A percentile compares a stretch with the other conserved stretches of the same genome.
Conservation (phyloP, 2,888 invertebrate genomes). For the Cryptocheilus praepositus region DNA sequence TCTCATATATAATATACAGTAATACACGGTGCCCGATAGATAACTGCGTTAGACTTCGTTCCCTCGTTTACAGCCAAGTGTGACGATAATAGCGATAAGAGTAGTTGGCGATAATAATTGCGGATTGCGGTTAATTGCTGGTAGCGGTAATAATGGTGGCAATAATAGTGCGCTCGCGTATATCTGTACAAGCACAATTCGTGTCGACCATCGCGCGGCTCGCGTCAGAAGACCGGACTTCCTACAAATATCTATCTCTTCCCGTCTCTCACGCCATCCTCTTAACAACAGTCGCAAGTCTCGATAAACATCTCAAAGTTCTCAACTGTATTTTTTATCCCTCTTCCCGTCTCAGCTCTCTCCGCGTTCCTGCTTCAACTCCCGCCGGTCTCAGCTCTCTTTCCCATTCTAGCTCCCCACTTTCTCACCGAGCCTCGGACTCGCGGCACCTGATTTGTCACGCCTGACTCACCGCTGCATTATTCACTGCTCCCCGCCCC, state of each 20-base stretch:
- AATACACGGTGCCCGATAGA: conserved; percentile 10
- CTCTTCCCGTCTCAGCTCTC: no score
- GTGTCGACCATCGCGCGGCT: conserved; percentile 9
- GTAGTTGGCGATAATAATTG: no score
- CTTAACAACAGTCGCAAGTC: no score
- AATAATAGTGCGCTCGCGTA: conserved; percentile 16
- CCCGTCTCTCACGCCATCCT: conserved; percentile 10
- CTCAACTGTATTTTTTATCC: no score
- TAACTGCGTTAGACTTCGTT: conserved; percentile 15
- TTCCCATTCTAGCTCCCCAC: neutral
- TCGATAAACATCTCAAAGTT: no score
- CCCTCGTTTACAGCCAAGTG: conserved; percentile 2
- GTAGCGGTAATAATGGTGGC: conserved; percentile 28
- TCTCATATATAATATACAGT: conserved; percentile 4
- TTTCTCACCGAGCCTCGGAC: neutral
- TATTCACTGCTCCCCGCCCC: no score
- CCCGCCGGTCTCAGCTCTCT: neutral
- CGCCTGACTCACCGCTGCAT: no score
- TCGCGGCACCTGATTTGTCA: no score
- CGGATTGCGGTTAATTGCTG: no score
- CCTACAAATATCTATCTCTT: conserved; percentile 10
- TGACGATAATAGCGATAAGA: conserved; percentile 14
- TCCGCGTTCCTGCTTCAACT: no score
- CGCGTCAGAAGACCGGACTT: conserved; percentile 51
- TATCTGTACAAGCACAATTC: conserved; percentile 20